Percentiles rank a stretch among this genome's conserved stretches.
These are phyloP conservation scores for Amblyteles armatorius DNA, from an alignment of 2,888 invertebrate genomes.

Conservation along the genomic window DNA sequence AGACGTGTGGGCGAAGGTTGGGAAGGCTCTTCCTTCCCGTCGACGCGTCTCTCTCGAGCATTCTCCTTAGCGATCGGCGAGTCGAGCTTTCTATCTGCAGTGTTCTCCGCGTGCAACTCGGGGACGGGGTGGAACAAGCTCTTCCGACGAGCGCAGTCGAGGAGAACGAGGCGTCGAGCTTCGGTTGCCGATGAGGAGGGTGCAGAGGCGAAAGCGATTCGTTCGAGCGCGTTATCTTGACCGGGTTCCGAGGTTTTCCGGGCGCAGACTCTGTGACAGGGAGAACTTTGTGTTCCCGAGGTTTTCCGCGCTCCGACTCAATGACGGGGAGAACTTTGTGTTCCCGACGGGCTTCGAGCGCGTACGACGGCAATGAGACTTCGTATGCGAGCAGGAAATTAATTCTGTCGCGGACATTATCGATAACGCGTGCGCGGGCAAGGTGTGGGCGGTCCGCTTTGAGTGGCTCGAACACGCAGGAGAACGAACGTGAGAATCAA, in stretches of 20 bases:
- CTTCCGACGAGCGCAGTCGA: not conserved
- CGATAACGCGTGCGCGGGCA: slow-evolving; percentile 38
- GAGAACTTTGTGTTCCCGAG: slow-evolving; percentile 55
- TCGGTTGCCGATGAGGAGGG: slow-evolving; percentile 24
- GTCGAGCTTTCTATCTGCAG: slow-evolving; percentile 18
- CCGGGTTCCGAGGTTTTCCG: slow-evolving; percentile 55
- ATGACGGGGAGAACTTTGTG: slow-evolving; percentile 56
- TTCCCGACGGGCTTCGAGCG: slow-evolving; percentile 39
- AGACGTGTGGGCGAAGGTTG: slow-evolving; percentile 4
- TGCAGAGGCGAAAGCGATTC: slow-evolving; percentile 54
- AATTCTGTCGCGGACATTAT: slow-evolving; percentile 65
- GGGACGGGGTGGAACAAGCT: not conserved
- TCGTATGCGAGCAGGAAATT: slow-evolving; percentile 64
- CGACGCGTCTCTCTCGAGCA: slow-evolving; percentile 23
- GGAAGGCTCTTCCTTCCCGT: slow-evolving; percentile 34
- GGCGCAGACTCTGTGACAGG: slow-evolving; percentile 26
- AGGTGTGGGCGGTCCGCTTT: not conserved
- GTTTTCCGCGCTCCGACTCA: slow-evolving; percentile 26
- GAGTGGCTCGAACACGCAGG: slow-evolving; percentile 28
- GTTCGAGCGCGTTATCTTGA: slow-evolving; percentile 64
- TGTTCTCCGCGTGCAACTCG: not conserved
- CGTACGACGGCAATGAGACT: slow-evolving; percentile 7
- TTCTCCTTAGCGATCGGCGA: not conserved
- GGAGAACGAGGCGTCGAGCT: not conserved
- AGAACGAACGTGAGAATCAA: slow-evolving; percentile 14